A percentile compares a stretch with the other conserved stretches of the same genome.
These are phyloP conservation scores for Lateolabrax maculatus DNA, from an alignment of 2,797 vertebrate species.

Conservation along the genomic window DNA sequence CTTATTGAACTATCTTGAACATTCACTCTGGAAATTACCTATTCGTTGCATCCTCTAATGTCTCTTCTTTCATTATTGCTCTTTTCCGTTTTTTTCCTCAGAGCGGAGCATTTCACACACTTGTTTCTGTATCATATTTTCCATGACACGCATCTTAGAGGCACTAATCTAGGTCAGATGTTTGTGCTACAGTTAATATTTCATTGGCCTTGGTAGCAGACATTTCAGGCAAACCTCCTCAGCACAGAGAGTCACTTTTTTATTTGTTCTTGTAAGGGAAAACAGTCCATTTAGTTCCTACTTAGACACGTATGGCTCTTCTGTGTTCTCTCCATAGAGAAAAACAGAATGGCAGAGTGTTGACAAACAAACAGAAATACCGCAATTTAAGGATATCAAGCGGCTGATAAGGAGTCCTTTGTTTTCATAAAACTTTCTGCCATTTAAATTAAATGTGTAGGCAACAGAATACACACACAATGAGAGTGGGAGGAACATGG, in stretches of 20 bases:
- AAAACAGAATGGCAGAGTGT: neutral
- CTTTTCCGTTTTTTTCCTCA: neutral
- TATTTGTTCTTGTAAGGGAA: neutral
- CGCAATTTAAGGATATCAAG: neutral
- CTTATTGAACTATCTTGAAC: slow-evolving; percentile 44
- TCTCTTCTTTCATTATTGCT: neutral
- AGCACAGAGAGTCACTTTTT: neutral
- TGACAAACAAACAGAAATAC: neutral
- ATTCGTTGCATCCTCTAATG: slow-evolving; percentile 1
- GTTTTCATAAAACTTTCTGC: neutral
- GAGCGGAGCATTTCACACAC: neutral
- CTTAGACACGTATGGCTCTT: neutral
- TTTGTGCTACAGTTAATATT: slow-evolving; percentile 57
- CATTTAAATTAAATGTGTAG: no score
- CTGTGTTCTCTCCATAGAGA: neutral
- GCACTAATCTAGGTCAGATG: slow-evolving; percentile 23
- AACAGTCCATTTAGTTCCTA: neutral
- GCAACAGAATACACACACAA: neutral
- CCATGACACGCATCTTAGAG: neutral
- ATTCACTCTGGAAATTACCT: slow-evolving; percentile 40
- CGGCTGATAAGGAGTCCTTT: neutral
- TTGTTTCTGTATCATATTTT: slow-evolving; percentile 21
- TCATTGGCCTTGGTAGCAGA: slow-evolving; percentile 37
- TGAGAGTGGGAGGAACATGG: neutral
- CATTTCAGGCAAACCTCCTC: slow-evolving; percentile 30